Percentiles rank a stretch among this genome's conserved stretches.
Conservation (phyloP, 2,888 invertebrate genomes). For the Entomobrya multifasciata region DNA sequence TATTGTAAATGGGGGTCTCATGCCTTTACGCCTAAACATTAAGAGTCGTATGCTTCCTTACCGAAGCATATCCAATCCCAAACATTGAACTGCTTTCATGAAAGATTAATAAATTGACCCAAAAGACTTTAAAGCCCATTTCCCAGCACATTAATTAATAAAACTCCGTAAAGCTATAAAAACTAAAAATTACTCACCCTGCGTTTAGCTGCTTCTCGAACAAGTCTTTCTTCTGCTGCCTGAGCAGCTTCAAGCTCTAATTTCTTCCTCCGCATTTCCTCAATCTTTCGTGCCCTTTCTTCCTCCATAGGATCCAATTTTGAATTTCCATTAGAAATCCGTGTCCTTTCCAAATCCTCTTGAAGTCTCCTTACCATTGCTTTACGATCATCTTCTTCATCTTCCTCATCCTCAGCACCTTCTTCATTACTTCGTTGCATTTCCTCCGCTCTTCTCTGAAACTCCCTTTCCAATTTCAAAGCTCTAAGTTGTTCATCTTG, state of each 20-base stretch:
- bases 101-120: slow-evolving; percentile 47
- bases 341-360: slow-evolving; percentile 82
- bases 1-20: no score
- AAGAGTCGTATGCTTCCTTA: slow-evolving; percentile 53
- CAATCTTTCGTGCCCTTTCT: slow-evolving; percentile 83
- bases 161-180: no score
- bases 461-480: slow-evolving; percentile 94
- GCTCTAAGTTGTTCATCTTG: slow-evolving; percentile 94
- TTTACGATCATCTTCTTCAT: slow-evolving; percentile 81
- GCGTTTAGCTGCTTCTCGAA: slow-evolving; percentile 82
- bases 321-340: slow-evolving; percentile 78
- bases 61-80: slow-evolving; percentile 71
- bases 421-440: slow-evolving; percentile 87
- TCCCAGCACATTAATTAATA: background rate
- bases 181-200: slow-evolving; percentile 78
- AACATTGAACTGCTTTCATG: slow-evolving; percentile 62
- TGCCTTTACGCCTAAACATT: slow-evolving; percentile 48
- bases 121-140: background rate
- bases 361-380: slow-evolving; percentile 81
- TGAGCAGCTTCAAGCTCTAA: slow-evolving; percentile 84
- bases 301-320: slow-evolving; percentile 79
- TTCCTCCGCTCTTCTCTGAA: slow-evolving; percentile 94
- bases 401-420: slow-evolving; percentile 85
- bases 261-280: slow-evolving; percentile 84
- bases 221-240: slow-evolving; percentile 82